A percentile compares a stretch with the other conserved stretches of the same genome.
Evolutionary conservation across 2,888 invertebrate species (phyloP).

Genomic region (Drosophila robusta): DNA sequence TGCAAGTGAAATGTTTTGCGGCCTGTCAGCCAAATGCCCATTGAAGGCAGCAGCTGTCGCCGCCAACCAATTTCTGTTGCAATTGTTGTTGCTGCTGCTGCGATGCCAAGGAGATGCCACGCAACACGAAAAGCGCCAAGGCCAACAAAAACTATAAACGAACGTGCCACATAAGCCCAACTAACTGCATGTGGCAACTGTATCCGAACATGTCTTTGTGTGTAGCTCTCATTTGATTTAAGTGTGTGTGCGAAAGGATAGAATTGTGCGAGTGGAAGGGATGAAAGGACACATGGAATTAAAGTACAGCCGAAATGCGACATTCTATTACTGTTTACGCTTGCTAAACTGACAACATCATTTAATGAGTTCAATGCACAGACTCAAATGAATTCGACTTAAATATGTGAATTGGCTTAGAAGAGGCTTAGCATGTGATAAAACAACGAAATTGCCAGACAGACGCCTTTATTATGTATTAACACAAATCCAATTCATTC

Average conservation of each 20-base stretch:
- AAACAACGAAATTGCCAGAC: too few relatives aligned
- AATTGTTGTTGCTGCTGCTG: conserved; percentile 36
- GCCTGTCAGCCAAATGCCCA: conserved; percentile 55
- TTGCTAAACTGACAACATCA: background rate
- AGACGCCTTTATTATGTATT: background rate
- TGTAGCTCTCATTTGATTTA: background rate
- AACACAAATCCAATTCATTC: background rate
- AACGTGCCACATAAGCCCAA: background rate
- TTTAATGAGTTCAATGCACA: background rate
- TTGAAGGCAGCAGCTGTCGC: conserved; percentile 32
- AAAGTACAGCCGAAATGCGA: background rate
- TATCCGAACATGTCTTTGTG: too few relatives aligned
- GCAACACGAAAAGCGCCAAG: conserved; percentile 9
- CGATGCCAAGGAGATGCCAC: conserved; percentile 25
- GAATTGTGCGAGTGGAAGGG: too few relatives aligned
- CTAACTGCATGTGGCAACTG: background rate
- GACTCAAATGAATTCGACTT: background rate
- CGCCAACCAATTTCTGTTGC: conserved; percentile 61
- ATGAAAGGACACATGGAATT: background rate
- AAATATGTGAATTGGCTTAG: background rate
- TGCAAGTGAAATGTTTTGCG: conserved; percentile 74
- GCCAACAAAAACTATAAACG: conserved; percentile 9
- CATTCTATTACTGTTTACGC: background rate
- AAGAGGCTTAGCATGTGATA: too few relatives aligned
- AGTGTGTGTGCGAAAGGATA: too few relatives aligned